Conservation (phyloP, 2,888 invertebrate species). For the Neoascia interrupta region DNA sequence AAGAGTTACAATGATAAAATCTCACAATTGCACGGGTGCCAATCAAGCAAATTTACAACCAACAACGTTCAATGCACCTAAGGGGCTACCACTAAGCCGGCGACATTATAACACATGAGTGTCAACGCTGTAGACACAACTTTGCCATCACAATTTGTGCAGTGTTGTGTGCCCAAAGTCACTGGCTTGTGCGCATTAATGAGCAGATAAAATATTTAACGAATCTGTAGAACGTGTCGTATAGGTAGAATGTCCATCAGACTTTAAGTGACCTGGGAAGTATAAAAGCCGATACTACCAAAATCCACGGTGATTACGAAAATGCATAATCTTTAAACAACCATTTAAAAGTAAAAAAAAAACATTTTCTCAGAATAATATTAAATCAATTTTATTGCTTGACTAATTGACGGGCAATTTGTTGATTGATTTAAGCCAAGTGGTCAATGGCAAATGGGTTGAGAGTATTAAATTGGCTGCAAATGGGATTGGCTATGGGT, state of each 20-base stretch:
- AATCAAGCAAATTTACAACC: constrained; percentile 56
- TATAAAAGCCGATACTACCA: constrained; percentile 46
- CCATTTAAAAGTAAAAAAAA: too few relatives aligned
- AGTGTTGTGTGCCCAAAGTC: not conserved
- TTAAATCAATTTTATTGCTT: constrained; percentile 65
- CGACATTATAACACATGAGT: constrained; percentile 61
- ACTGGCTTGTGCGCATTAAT: constrained; percentile 42
- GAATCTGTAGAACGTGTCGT: constrained; percentile 42
- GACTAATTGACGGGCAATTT: constrained; percentile 65
- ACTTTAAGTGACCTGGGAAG: not conserved
- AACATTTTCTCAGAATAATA: constrained; percentile 40
- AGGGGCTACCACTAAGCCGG: constrained; percentile 39
- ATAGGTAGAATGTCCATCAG: not conserved
- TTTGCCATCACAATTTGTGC: not conserved
- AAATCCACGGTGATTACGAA: constrained; percentile 54
- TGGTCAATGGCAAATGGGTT: too few relatives aligned
- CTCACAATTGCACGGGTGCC: constrained; percentile 37
- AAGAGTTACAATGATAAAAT: constrained; percentile 33
- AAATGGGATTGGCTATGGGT: too few relatives aligned
- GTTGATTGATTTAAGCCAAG: too few relatives aligned
- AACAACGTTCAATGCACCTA: constrained; percentile 9
- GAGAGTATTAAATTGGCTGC: too few relatives aligned
- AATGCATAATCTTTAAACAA: constrained; percentile 29
- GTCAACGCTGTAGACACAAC: constrained; percentile 40
- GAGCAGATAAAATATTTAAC: constrained; percentile 56